Base-by-base conservation (phyloP, 2,113 vertebrate genomes). In the Erythrolamprus reginae region DNA sequence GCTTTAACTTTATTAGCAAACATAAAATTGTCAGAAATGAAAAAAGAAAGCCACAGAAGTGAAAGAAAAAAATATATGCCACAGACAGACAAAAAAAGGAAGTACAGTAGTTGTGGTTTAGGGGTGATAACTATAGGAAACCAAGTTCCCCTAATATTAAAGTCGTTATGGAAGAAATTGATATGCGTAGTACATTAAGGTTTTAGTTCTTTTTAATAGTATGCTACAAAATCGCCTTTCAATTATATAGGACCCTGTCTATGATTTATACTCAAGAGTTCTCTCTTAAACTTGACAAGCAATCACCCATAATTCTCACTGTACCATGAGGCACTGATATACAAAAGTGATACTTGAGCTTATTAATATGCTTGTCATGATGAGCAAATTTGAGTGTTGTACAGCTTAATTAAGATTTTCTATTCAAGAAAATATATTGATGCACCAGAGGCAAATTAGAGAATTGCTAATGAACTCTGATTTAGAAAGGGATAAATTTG, bases 371-470 rank as follows among this genome's bases (percentile, higher is more conserved):
- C 2, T 70, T 91, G 58, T 28, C 77, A 61, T 0, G 86, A 85
- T n/a, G n/a, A 89, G n/a, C 48, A 91, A 86, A 88, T 8, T 51
- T 48, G 45, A 94, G 90, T 87, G 53, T 70, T 89, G 42, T 87
- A 87, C 70, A 90, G 53, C 85, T 87, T 90, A 88, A 92, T 87
- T 86, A 94, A 92, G 53, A 50, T 88, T 26, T 85, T 89, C 52
- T 0, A 58, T 90, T 83, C 70, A 92, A 65, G 53, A 70, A 92
- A 92, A 93, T 10, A 38, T 4, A 91, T 85, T 89, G 21, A 33
- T 52, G 48, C 38, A 92, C 53, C 84, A 86, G 89, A 92, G 84
- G 48, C 48, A 92, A 92, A n/a, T n/a, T 85, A 89, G 88, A 92
- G 92, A 42, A 70, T 88, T 13, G 1, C 51, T 87, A 93, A 88